Evolutionary conservation across 1,140 invertebrate genomes (phyloP), one percentile per base, ranked within the genome.

Genomic region (Sinella curviseta): DNA sequence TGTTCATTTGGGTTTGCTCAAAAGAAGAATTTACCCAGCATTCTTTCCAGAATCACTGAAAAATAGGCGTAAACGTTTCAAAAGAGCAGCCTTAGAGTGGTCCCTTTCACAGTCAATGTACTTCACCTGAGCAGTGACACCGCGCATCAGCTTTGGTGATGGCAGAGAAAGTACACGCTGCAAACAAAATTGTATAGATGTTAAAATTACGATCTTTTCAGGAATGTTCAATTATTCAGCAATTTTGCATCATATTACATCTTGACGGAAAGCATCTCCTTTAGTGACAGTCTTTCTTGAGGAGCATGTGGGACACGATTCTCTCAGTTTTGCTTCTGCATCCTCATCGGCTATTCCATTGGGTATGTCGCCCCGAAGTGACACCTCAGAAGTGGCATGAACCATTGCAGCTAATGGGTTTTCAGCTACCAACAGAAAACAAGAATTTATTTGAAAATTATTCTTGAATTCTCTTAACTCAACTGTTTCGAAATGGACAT

Each of bases 81-180:
- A 28, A 2, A 81, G 3, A 0, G 79, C 24, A 17, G 24, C n/a
- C 70, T 55, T 82, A 4, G 79, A 81, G 33, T 79, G 70, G 24
- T 82, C 79, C 31, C 83, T 34, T 73, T 83, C 83, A 65, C 83
- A 83, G 35, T 82, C 81, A 67, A 81, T 80, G 67, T 82, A 82
- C 33, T 80, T 73, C 0, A 80, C 16, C 1, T 60, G 36, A 1
- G 14, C n/a, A 31, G 60, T 78, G 0, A 82, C 17, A n/a, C 81
- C 83, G 60, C 16, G 55, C 0, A 81, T 12, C 17, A 77, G n/a
- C 30, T 77, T 60, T 8, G 76, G 30, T 20, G 31, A 14, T 4
- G 39, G 31, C 30, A 77, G 26, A 4, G 65, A 48, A 33, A 75
- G 33, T 14, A 24, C 70, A 39, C 77, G 55, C 78, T 79, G 34